These are phyloP conservation scores for Ardeotis arabs DNA, from an alignment of 2,113 vertebrate species.

Conservation along the genomic window DNA sequence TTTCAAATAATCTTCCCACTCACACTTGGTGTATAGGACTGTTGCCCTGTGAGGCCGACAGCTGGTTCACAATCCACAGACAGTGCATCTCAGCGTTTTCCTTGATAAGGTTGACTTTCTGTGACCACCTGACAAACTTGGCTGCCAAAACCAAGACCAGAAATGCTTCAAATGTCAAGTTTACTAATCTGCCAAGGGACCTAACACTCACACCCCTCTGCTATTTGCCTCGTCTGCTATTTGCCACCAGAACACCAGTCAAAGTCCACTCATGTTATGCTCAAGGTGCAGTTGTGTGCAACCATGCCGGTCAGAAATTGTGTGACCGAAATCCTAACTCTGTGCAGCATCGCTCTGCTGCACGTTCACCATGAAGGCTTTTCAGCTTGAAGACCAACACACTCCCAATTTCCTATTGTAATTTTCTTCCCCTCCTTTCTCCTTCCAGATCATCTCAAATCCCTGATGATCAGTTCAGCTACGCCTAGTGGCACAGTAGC, in stretches of 20 bases:
- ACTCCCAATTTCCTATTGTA: neutral
- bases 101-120: neutral
- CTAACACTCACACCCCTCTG: neutral
- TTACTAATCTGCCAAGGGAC: neutral
- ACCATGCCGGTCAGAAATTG: neutral
- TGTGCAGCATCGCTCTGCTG: neutral
- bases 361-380: neutral
- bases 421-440: neutral
- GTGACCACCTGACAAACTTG: neutral
- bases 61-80: neutral
- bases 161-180: neutral
- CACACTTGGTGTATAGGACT: accelerated
- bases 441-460: neutral
- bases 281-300: neutral
- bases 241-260: neutral
- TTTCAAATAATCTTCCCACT: neutral
- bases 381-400: neutral
- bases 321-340: neutral
- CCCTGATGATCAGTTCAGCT: neutral
- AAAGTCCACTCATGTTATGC: neutral
- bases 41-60: neutral
- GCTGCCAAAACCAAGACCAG: neutral
- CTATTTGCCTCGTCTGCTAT: neutral
- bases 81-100: neutral
- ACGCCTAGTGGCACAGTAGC: neutral